A percentile compares a stretch with the other conserved stretches of the same genome.
phyloP scores from a whole-genome alignment of 2,888 invertebrate species.

The Drosophila multiciliata region DNA sequence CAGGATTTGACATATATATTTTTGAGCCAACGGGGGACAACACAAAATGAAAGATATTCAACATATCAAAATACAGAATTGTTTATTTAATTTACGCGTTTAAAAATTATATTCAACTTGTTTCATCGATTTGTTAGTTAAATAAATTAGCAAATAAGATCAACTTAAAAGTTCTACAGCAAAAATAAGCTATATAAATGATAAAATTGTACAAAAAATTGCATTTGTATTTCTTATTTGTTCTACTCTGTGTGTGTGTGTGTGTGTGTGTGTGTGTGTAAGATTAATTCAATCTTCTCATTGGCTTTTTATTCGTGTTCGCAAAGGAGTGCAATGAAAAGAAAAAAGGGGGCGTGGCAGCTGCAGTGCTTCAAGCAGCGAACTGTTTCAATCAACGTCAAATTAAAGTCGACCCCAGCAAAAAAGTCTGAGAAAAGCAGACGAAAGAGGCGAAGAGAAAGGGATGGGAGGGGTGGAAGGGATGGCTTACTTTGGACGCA shows the following conservation, averaged over 20 bases:
- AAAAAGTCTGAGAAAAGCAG: slow-evolving; percentile 7
- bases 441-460: neutral
- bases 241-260: slow-evolving; percentile 16
- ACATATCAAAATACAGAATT: slow-evolving; percentile 45
- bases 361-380: slow-evolving; percentile 41
- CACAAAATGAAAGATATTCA: slow-evolving; percentile 53
- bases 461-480: neutral
- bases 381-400: slow-evolving; percentile 81
- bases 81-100: slow-evolving; percentile 39
- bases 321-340: slow-evolving; percentile 21
- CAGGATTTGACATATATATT: neutral
- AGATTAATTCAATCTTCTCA: slow-evolving; percentile 29
- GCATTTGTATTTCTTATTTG: slow-evolving; percentile 43
- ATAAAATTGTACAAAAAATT: slow-evolving; percentile 65
- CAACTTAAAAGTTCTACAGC: slow-evolving; percentile 67
- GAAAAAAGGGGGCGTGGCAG: slow-evolving; percentile 12
- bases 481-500: neutral
- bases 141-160: slow-evolving; percentile 70
- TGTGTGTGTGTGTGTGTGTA: slow-evolving; percentile 20
- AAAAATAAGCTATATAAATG: slow-evolving; percentile 64
- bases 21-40: slow-evolving; percentile 19
- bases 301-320: slow-evolving; percentile 36
- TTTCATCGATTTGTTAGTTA: slow-evolving; percentile 51
- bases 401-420: slow-evolving; percentile 63
- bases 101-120: slow-evolving; percentile 51